A percentile compares a stretch with the other conserved stretches of the same genome.
Conservation (phyloP, 1,140 invertebrate genomes). For the Sipha flava region DNA sequence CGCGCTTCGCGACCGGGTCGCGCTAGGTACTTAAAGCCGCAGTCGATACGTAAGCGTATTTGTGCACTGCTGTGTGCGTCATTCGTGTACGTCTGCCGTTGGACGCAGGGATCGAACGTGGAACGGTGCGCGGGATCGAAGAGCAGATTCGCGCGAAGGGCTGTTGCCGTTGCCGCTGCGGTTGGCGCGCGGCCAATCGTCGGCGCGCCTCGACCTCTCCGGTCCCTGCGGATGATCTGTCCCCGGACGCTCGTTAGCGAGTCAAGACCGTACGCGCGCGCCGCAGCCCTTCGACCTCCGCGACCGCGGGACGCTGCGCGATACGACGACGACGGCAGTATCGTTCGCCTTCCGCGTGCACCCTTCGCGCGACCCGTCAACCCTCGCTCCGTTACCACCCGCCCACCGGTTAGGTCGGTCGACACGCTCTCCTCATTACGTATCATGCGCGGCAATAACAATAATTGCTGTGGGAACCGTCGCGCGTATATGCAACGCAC, state of each 20-base stretch:
- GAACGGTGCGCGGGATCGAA: too few species aligned
- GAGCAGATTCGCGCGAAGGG: too few species aligned
- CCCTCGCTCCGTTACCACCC: neutral
- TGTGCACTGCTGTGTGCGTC: too few species aligned
- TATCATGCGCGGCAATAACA: too few species aligned
- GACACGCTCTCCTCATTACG: neutral
- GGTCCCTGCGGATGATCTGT: neutral
- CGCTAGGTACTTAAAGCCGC: too few species aligned
- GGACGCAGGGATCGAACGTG: too few species aligned
- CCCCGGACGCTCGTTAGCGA: slow-evolving; percentile 27
- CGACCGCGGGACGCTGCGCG: neutral
- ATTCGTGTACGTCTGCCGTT: too few species aligned
- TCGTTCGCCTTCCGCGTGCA: neutral
- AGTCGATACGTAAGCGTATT: too few species aligned
- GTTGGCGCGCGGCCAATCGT: neutral
- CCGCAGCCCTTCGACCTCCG: neutral
- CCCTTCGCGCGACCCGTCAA: too few species aligned
- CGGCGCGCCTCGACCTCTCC: neutral
- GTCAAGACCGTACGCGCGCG: slow-evolving; percentile 24
- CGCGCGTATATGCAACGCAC: neutral
- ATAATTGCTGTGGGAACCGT: slow-evolving; percentile 1
- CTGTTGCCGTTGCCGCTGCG: too few species aligned
- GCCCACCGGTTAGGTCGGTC: too few species aligned
- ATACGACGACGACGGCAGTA: neutral
- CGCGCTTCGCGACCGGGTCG: too few species aligned